These are phyloP conservation scores for Ctena decussata DNA, from an alignment of 2,888 invertebrate genomes.

Conservation along the genomic window DNA sequence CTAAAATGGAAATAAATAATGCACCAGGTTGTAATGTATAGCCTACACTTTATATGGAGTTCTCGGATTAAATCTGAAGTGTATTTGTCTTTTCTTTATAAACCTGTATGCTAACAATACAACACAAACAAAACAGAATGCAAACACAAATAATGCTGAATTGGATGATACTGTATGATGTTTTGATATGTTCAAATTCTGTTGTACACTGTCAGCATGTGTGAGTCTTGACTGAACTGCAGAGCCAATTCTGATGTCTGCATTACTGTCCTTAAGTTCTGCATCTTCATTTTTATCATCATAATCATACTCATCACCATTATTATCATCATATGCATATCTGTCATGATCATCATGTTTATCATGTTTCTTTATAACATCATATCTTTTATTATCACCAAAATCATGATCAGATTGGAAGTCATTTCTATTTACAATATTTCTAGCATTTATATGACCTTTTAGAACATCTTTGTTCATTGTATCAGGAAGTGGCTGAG, in stretches of 20 bases:
- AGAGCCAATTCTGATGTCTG: background rate
- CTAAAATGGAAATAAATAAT: background rate
- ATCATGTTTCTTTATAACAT: constrained; percentile 55
- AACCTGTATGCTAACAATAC: constrained; percentile 79
- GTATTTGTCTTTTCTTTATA: constrained; percentile 76
- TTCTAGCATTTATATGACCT: constrained; percentile 52
- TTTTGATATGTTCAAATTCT: background rate
- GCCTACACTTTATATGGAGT: background rate
- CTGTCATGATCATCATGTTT: constrained; percentile 58
- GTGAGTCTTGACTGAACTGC: background rate
- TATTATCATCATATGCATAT: constrained; percentile 53
- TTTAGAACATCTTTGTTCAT: constrained; percentile 19
- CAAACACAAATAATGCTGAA: constrained; percentile 62
- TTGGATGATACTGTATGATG: constrained; percentile 7
- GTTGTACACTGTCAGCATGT: background rate
- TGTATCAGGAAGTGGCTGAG: constrained; percentile 12
- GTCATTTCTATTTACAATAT: constrained; percentile 22
- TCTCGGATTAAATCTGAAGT: constrained; percentile 66
- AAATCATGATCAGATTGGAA: background rate
- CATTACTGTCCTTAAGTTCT: background rate
- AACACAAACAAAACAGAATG: constrained; percentile 68
- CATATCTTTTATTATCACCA: constrained; percentile 47
- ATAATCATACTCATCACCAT: constrained; percentile 68
- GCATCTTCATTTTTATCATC: constrained; percentile 60
- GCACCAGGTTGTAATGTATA: background rate